Evolutionary conservation across 2,888 invertebrate genomes (phyloP).

Genomic region (Mesodorylaimus sp.): DNA sequence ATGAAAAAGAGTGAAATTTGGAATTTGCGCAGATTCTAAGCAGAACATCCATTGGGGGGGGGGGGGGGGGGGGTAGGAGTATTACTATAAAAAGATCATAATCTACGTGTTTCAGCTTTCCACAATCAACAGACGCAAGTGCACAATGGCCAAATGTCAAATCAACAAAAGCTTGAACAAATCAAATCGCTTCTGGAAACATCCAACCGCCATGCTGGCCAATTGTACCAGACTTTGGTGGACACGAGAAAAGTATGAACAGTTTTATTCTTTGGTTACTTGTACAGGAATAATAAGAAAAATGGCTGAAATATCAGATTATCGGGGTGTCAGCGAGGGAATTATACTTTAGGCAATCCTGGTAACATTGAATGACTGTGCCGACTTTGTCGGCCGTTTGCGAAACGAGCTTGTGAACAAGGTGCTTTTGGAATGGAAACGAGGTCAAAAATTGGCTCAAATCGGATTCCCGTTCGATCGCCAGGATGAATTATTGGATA

Average conservation of each 20-base stretch:
- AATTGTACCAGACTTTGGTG: slow-evolving; percentile 4
- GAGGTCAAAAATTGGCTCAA: slow-evolving; percentile 26
- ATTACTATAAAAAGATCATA: too few relatives aligned
- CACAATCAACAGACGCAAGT: too few relatives aligned
- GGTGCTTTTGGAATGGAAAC: slow-evolving; percentile 26
- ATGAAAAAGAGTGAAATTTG: too few relatives aligned
- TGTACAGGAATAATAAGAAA: not conserved
- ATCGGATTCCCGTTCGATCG: slow-evolving; percentile 27
- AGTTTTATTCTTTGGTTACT: not conserved
- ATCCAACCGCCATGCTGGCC: slow-evolving; percentile 5
- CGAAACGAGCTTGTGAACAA: slow-evolving; percentile 24
- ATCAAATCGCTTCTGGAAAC: too few relatives aligned
- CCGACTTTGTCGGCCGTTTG: slow-evolving; percentile 5
- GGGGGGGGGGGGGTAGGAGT: too few relatives aligned
- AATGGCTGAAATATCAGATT: not conserved
- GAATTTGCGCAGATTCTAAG: too few relatives aligned
- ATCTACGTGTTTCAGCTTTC: too few relatives aligned
- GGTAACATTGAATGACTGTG: slow-evolving; percentile 4
- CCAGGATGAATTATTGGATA: slow-evolving; percentile 21
- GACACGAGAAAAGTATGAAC: slow-evolving; percentile 5
- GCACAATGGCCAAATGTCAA: too few relatives aligned
- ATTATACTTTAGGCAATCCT: slow-evolving; percentile 2
- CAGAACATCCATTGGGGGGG: too few relatives aligned
- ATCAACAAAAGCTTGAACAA: too few relatives aligned
- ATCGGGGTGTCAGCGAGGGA: not conserved